A percentile compares a stretch with the other conserved stretches of the same genome.
Evolutionary conservation across 2,113 vertebrate genomes (phyloP).

Genomic region (Danionella cerebrum): DNA sequence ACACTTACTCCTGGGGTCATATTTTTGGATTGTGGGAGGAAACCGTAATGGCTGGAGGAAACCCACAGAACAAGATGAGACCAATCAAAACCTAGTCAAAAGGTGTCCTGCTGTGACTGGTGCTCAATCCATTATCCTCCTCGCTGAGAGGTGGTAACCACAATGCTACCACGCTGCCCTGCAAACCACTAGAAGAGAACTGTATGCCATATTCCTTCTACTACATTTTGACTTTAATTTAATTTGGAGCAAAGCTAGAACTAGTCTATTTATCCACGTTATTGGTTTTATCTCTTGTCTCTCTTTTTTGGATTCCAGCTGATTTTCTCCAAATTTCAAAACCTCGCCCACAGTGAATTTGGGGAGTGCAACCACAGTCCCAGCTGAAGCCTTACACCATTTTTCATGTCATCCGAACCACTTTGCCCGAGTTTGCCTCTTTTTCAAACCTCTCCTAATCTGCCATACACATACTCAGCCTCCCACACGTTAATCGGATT

Average conservation of each 20-base stretch:
- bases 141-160: too few relatives aligned
- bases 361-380: not conserved
- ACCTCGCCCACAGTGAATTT: not conserved
- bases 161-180: too few relatives aligned
- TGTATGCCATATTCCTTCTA: too few relatives aligned
- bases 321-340: conserved; percentile 10
- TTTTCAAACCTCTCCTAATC: not conserved
- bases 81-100: too few relatives aligned
- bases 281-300: not conserved
- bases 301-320: not conserved
- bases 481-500: conserved; percentile 5
- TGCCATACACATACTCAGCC: not conserved
- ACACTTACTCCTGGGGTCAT: too few relatives aligned
- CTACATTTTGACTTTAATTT: not conserved
- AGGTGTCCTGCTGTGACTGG: too few relatives aligned
- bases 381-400: conserved; percentile 3
- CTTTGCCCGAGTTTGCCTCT: conserved; percentile 1
- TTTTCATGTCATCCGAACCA: conserved; percentile 5
- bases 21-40: too few relatives aligned
- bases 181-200: too few relatives aligned
- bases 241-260: not conserved
- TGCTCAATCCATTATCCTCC: too few relatives aligned
- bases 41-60: too few relatives aligned
- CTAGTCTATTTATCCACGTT: not conserved
- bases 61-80: too few relatives aligned